Evolutionary conservation across 2,113 vertebrate genomes (phyloP).

Genomic region (Pipra filicauda): DNA sequence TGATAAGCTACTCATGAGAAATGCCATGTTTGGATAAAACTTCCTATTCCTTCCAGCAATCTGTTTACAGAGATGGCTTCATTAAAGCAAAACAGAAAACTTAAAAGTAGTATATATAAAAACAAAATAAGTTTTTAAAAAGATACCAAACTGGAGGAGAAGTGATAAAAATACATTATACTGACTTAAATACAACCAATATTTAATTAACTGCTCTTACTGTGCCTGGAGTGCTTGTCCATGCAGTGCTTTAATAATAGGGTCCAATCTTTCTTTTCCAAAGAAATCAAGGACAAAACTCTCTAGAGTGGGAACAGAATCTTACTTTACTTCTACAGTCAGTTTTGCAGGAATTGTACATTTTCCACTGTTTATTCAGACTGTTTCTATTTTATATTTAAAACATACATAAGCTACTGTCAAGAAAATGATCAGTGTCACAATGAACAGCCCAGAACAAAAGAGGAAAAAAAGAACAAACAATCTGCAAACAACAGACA

Average conservation of each 20-base stretch:
- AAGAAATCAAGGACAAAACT: neutral
- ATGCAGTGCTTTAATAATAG: neutral
- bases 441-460: neutral
- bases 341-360: neutral
- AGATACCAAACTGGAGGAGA: neutral
- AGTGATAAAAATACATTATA: neutral
- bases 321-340: neutral
- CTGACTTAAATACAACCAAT: neutral
- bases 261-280: neutral
- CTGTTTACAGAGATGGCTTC: neutral
- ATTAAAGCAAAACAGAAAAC: neutral
- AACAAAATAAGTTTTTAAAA: neutral
- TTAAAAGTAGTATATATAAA: neutral
- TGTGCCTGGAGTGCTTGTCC: neutral
- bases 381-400: neutral
- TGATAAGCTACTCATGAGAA: neutral
- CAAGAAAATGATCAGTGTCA: neutral
- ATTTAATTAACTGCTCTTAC: neutral
- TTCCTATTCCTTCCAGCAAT: neutral
- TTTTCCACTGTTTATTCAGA: slow-evolving; percentile 14
- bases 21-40: neutral
- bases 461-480: neutral
- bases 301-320: neutral
- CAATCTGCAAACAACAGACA: neutral
- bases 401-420: slow-evolving; percentile 2